Percentiles rank a stretch among this genome's conserved stretches.
Conservation (phyloP, 1,140 invertebrate species). For the Rhizoglyphus robini region DNA sequence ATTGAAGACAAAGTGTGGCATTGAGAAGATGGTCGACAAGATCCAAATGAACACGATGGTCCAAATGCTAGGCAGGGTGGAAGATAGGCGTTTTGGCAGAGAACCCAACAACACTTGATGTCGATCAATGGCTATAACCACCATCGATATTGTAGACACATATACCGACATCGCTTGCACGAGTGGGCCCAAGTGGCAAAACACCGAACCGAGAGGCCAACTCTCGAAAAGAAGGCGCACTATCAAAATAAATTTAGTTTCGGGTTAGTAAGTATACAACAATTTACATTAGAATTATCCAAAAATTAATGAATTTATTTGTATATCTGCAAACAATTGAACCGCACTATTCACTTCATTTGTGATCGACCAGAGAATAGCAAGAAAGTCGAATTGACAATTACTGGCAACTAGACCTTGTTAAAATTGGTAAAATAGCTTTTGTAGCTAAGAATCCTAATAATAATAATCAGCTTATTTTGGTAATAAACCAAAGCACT, state of each 20-base stretch:
- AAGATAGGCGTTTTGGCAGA: constrained; percentile 35
- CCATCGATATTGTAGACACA: constrained; percentile 40
- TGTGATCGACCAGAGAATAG: too few species aligned
- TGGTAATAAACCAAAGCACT: too few species aligned
- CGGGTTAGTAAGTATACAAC: too few species aligned
- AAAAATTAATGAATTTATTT: too few species aligned
- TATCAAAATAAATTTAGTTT: too few species aligned
- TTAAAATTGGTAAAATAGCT: too few species aligned
- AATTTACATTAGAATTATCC: background rate
- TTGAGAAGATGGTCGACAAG: constrained; percentile 64
- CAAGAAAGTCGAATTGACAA: too few species aligned
- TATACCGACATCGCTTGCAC: constrained; percentile 39
- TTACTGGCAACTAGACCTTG: too few species aligned
- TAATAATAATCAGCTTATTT: too few species aligned
- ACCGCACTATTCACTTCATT: too few species aligned
- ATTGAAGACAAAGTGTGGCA: constrained; percentile 75
- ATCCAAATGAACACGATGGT: constrained; percentile 79
- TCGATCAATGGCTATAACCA: constrained; percentile 41
- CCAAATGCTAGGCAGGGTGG: background rate
- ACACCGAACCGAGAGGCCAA: constrained; percentile 37
- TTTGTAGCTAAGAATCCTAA: too few species aligned
- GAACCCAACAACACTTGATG: constrained; percentile 40
- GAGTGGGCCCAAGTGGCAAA: constrained; percentile 39
- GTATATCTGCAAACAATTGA: too few species aligned
- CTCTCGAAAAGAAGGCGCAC: constrained; percentile 30